Base-by-base conservation (phyloP, 2,797 vertebrate species). In the Cyclura pinguis region DNA sequence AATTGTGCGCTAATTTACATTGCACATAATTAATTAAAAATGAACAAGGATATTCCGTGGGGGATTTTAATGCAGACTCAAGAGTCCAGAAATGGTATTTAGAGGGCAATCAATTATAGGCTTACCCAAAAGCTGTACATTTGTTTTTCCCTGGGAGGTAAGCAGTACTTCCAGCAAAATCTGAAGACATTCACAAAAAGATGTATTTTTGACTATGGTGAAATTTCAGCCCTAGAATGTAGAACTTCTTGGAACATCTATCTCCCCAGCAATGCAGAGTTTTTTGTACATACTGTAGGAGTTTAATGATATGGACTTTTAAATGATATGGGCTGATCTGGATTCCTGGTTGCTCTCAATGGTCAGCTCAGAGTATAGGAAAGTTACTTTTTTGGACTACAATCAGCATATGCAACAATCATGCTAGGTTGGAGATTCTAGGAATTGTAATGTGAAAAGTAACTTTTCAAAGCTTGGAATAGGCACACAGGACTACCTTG, bases 11-110 rank as follows among this genome's bases (percentile, higher is more conserved):
- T 94, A 95, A 95, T 96, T 96, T 96, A 96, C 95, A 95, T 97
- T 97, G 94, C 94, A 95, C 94, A 96, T 95, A 97, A 97, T 97
- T 97, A 97, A 97, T 97, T 97, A 97, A 97, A 97, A 97, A 96
- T 94, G 95, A 93, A 95, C 86, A 87, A 96, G 96, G 96, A 87
- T 95, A 96, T 96, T 95, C 96, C 92, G 91, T 85, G 62, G 96
- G 95, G 94, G 86, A n/a, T 89, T 96, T 97, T 94, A 95, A 90
- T 95, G 92, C 94, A 91, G 92, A 93, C 94, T 95, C 95, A 90
- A 77, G 95, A 90, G 95, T 93, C 90, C 91, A 93, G 90, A 92
- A 96, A 91, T 18, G 92, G 84, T 94, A 94, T 94, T 96, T 93
- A 95, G 87, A 95, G 92, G 92, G 90, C 92, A 96, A 94, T 92